These are phyloP conservation scores for Ceyx cyanopectus DNA, from an alignment of 2,113 vertebrate genomes.

Conservation along the genomic window DNA sequence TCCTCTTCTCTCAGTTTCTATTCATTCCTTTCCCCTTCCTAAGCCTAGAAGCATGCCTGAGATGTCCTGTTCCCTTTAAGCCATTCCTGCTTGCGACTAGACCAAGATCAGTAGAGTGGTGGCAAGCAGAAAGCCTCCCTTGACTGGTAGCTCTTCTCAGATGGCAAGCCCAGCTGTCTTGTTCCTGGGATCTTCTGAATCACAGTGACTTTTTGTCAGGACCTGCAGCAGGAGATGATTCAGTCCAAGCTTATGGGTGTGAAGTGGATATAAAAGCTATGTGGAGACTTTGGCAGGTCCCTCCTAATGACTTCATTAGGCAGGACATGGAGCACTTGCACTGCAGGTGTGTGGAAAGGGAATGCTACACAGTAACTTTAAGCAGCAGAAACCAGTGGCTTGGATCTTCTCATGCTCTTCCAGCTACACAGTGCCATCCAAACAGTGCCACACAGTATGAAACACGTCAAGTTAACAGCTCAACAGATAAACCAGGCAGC, in stretches of 20 bases:
- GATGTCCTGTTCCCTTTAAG: background rate
- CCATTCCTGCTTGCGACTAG: background rate
- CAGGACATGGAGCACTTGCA: fast-evolving
- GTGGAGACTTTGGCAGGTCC: background rate
- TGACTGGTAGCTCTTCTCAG: background rate
- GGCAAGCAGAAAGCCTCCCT: background rate
- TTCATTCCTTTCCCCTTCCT: background rate
- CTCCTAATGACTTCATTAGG: background rate
- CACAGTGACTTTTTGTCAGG: background rate
- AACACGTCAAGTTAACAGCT: background rate
- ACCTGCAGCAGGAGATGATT: background rate
- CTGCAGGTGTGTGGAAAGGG: background rate
- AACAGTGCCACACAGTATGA: background rate
- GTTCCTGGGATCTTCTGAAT: background rate
- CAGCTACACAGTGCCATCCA: background rate
- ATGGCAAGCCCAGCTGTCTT: background rate
- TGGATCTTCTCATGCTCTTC: background rate
- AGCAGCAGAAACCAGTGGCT: background rate
- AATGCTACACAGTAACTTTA: background rate
- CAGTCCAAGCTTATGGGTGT: background rate
- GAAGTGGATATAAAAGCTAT: fast-evolving
- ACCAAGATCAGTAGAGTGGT: background rate
- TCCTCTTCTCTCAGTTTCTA: background rate
- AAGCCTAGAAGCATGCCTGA: background rate
- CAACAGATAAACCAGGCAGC: background rate